Percentiles rank a stretch among this genome's conserved stretches.
Evolutionary conservation across 2,888 invertebrate genomes (phyloP).

Genomic region (Spisula subtruncata): DNA sequence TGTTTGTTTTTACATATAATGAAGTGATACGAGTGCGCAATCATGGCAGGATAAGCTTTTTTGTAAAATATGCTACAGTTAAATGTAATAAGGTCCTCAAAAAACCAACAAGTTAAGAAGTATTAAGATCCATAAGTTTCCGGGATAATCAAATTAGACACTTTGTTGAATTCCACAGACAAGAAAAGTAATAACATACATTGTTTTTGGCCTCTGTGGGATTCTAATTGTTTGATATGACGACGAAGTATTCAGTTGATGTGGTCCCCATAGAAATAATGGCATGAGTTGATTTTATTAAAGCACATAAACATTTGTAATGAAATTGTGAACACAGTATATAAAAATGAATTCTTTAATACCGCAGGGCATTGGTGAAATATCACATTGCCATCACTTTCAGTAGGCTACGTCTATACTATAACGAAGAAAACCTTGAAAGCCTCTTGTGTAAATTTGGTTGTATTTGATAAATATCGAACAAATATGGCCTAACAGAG

Average conservation of each 20-base stretch:
- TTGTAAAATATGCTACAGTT: too few relatives aligned
- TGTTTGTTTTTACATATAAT: too few relatives aligned
- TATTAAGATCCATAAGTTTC: neutral
- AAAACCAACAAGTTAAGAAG: neutral
- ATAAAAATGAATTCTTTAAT: neutral
- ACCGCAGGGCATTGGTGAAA: neutral
- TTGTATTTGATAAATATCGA: neutral
- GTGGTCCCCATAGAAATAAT: neutral
- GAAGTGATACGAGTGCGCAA: too few relatives aligned
- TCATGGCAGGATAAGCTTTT: too few relatives aligned
- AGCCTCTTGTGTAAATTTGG: neutral
- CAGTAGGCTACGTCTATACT: neutral
- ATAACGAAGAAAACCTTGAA: neutral
- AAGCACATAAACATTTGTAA: neutral
- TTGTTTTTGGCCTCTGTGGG: neutral
- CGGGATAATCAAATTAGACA: neutral
- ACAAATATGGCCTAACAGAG: neutral
- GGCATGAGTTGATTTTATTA: neutral
- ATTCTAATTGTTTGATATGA: neutral
- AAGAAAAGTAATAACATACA: neutral
- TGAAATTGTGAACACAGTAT: neutral
- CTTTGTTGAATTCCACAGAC: neutral
- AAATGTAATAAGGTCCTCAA: neutral
- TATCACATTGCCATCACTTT: neutral
- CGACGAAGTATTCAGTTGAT: neutral